Percentiles rank a stretch among this genome's conserved stretches.
Conservation (phyloP, 2,888 invertebrate species). For the Eugnorisma glareosa region DNA sequence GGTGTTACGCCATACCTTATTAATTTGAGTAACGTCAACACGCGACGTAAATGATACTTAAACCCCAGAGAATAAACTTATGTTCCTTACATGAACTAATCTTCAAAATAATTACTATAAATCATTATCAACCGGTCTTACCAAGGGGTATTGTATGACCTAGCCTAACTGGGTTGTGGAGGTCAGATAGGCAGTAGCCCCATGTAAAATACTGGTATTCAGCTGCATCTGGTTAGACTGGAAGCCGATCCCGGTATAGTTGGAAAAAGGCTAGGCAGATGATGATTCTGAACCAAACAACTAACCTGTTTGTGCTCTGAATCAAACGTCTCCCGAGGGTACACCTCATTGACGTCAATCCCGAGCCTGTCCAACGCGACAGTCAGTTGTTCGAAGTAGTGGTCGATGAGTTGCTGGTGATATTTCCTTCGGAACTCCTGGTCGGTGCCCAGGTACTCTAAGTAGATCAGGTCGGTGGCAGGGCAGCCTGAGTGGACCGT, state of each 20-base stretch:
- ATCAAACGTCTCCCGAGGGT: conserved; percentile 73
- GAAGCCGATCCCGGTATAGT: not conserved
- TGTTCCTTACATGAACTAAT: not conserved
- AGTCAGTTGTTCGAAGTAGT: conserved; percentile 71
- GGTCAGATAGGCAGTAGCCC: not conserved
- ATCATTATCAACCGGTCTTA: not conserved
- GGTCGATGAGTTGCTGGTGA: conserved; percentile 70
- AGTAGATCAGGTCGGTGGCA: conserved; percentile 74
- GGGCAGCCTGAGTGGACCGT: conserved; percentile 74
- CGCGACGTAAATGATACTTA: not conserved
- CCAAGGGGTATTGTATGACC: not conserved
- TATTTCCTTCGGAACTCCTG: conserved; percentile 73
- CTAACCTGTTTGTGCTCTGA: conserved; percentile 72
- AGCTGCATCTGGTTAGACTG: not conserved
- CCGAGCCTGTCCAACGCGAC: conserved; percentile 65
- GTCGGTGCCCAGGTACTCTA: conserved; percentile 76
- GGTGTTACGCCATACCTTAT: not conserved
- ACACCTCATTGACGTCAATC: conserved; percentile 70
- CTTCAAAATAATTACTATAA: not conserved
- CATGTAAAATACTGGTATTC: not conserved
- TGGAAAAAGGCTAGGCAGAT: not conserved
- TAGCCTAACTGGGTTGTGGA: not conserved
- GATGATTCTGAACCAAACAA: not conserved
- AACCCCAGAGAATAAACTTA: not conserved
- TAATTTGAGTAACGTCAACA: not conserved